Percentiles rank a stretch among this genome's conserved stretches.
Evolutionary conservation across 1,140 invertebrate species (phyloP).

Genomic region (Zophobas morio): DNA sequence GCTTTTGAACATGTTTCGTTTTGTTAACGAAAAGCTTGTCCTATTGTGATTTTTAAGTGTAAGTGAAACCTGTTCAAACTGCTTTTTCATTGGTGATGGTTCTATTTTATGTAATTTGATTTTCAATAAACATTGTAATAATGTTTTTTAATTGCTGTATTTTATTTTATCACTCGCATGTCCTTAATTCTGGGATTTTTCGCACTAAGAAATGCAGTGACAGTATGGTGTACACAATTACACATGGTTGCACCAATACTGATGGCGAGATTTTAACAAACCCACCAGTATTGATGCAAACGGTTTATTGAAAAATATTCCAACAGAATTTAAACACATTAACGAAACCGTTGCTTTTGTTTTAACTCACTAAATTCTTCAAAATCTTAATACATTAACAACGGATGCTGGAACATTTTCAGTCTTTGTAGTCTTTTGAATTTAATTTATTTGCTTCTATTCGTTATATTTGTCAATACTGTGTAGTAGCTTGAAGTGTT

Average conservation of each 20-base stretch:
- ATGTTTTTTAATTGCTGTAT: slow-evolving; percentile 64
- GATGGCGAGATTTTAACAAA: background rate
- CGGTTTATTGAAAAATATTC: slow-evolving; percentile 29
- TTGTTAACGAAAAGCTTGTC: background rate
- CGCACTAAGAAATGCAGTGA: slow-evolving; percentile 47
- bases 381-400: slow-evolving; percentile 36
- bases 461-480: slow-evolving; percentile 38
- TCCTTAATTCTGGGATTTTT: slow-evolving; percentile 55
- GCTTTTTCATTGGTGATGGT: slow-evolving; percentile 63
- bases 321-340: slow-evolving; percentile 23
- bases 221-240: slow-evolving; percentile 16
- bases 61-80: slow-evolving; percentile 55
- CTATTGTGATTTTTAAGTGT: slow-evolving; percentile 37
- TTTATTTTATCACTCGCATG: slow-evolving; percentile 64
- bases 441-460: slow-evolving; percentile 37
- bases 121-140: slow-evolving; percentile 65
- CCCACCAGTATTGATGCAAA: background rate
- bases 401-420: slow-evolving; percentile 40
- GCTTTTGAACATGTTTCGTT: slow-evolving; percentile 45
- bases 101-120: slow-evolving; percentile 62
- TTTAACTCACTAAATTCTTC: slow-evolving; percentile 42
- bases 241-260: slow-evolving; percentile 1
- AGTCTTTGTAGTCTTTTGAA: slow-evolving; percentile 43
- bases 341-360: slow-evolving; percentile 28
- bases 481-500: slow-evolving; percentile 43